Evolutionary conservation across 1,140 invertebrate genomes (phyloP).

Genomic region (Orchesella cincta): DNA sequence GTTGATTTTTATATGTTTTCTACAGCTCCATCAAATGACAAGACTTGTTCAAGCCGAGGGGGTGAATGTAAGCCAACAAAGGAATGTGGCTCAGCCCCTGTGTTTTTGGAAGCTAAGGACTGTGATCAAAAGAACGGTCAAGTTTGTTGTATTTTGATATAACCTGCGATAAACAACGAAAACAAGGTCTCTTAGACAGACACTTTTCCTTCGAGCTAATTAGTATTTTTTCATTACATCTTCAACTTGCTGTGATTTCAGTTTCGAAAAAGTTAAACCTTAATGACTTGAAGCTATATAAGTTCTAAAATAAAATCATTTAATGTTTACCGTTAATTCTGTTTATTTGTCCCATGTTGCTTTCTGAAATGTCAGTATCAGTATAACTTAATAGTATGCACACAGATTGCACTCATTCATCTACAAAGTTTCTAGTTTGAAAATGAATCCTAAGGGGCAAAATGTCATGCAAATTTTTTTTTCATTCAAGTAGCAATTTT

Average conservation of each 20-base stretch:
- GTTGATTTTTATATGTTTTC: background rate
- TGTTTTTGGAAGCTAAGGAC: conserved; percentile 13
- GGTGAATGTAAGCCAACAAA: conserved; percentile 34
- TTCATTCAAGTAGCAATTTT: no score
- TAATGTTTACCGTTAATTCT: background rate
- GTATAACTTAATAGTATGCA: no score
- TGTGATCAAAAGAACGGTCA: conserved; percentile 33
- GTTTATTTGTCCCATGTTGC: background rate
- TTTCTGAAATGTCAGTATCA: no score
- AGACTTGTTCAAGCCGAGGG: conserved; percentile 34
- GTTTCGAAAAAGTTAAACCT: background rate
- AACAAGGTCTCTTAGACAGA: no score
- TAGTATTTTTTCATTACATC: no score
- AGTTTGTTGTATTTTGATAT: conserved; percentile 43
- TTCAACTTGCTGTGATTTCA: background rate
- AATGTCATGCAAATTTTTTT: no score
- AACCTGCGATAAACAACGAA: background rate
- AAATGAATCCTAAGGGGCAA: no score
- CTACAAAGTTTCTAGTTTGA: no score
- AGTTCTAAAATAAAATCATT: background rate
- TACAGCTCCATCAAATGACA: conserved; percentile 27
- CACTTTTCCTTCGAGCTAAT: no score
- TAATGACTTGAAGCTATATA: background rate
- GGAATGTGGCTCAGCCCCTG: conserved; percentile 32
- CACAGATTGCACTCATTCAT: no score